Evolutionary conservation across 2,888 invertebrate species (phyloP), one percentile per base, ranked within the genome.

Genomic region (Slavum lentiscoides): DNA sequence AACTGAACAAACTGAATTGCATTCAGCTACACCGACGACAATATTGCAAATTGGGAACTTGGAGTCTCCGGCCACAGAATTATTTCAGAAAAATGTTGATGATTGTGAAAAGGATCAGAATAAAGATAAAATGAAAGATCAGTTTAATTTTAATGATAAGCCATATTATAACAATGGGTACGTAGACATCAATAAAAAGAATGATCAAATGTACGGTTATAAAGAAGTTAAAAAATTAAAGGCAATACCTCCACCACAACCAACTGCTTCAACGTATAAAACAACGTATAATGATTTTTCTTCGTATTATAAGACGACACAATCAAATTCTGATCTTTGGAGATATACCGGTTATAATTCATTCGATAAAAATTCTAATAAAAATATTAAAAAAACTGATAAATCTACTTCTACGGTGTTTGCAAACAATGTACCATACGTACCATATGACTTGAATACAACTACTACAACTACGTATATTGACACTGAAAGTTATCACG

Each of bases 11-110:
- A 85, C 85, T 6, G 88, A 88, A 82, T 88, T 87, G 83, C 86
- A 87, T 82, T 86, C 87, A 67, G 87, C 87, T 17, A 87, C 87
- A 21, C 84, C 84, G 0, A 84, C 84, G 39, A 85, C 85, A 37
- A 85, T 88, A 68, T 84, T 88, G 53, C 88, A 89, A 84, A 88
- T 88, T 74, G 88, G 88, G 17, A 87, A 83, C 55, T 69, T 83
- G 9, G 82, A 83, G 62, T 83, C 83, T 3, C 83, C 83, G 19
- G 70, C 83, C 8, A 82, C 82, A 17, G 64, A 82, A 67, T 43
- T 83, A 30, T 82, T 82, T 23, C 75, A 75, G n/a, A 83, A 82
- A 74, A 72, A 68, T 69, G 67, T 74, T 17, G 81, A 82, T 43
- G 67, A 82, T 59, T 83, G 75, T 68, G 66, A 77, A 66, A 82